Base-by-base conservation (phyloP, 2,888 invertebrate genomes). In the Erebia palarica region DNA sequence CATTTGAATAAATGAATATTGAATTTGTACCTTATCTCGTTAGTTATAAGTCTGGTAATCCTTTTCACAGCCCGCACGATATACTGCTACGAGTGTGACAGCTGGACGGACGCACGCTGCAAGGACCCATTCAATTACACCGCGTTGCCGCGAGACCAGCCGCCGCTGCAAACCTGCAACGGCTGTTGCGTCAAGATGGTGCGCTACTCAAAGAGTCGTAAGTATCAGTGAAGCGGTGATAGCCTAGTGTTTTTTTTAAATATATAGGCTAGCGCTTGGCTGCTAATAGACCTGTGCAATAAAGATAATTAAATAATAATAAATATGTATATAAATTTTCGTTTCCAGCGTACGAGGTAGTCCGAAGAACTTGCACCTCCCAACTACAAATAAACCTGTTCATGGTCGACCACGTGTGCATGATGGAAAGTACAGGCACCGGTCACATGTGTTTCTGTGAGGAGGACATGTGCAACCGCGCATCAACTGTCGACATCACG, bases 371-470 rank as follows among this genome's bases (percentile, higher is more conserved):
- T 80, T 98, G 98, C 93, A 98, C 98, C 72, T 97, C 97, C 76
- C 97, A 98, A 87, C 95, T 98, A 78, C 97, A 98, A 93, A 98
- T 98, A 94, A 98, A 98, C 94, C 95, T 98, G 85, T 98, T 98
- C 95, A 98, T 98, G 98, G 98, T 98, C 91, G 98, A 98, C 94
- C 98, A 98, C 95, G 98, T 98, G 94, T 98, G 98, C 96, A 98
- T 98, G 98, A 97, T 97, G 96, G 98, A 98, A 96, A 97, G 98
- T 96, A 97, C 97, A 95, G 98, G 98, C 94, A 97, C 96, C 89
- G 98, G 98, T 94, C 98, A 98, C 96, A 98, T 98, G 98, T 98
- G 98, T 95, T 98, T 98, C 96, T 98, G 98, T 95, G 98, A 98
- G 95, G 98, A 98, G 95, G 98, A 98, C 94, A 97, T 97, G 96